These are phyloP conservation scores for Platyrinchus mystaceus DNA, from an alignment of 2,797 vertebrate genomes.

Conservation along the genomic window DNA sequence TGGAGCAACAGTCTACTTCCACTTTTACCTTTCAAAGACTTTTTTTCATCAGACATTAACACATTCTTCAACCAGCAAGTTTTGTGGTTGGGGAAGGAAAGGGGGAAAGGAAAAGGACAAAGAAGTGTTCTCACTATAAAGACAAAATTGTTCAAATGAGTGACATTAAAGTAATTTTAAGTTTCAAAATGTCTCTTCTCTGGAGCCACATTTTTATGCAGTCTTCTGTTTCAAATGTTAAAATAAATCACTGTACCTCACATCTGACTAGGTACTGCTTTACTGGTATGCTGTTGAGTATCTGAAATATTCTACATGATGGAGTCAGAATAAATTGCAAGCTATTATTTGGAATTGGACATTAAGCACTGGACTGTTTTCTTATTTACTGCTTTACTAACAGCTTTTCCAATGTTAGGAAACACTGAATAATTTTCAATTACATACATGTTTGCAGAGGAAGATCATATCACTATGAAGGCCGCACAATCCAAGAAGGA, in stretches of 20 bases:
- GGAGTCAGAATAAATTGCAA: not conserved
- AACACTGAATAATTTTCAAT: not conserved
- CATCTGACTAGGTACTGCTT: not conserved
- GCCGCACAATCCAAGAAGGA: not conserved
- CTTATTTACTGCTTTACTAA: not conserved
- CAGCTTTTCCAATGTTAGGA: not conserved
- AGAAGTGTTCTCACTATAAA: not conserved
- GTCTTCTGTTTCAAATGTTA: not conserved
- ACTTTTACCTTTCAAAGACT: not conserved
- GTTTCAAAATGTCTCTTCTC: not conserved
- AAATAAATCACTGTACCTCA: not conserved
- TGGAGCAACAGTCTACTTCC: not conserved
- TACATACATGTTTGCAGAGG: not conserved
- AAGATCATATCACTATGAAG: not conserved
- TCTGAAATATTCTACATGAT: not conserved
- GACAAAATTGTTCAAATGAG: not conserved
- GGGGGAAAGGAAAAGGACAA: not conserved
- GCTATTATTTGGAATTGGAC: not conserved
- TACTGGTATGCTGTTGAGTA: not conserved
- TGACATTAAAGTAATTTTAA: not conserved
- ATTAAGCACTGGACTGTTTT: not conserved
- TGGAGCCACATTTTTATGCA: not conserved
- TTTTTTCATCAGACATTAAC: not conserved
- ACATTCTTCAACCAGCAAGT: not conserved
- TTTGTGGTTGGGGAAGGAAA: not conserved